A percentile compares a stretch with the other conserved stretches of the same genome.
Conservation (phyloP, 2,113 vertebrate genomes). For the Colistium nudipinnis region DNA sequence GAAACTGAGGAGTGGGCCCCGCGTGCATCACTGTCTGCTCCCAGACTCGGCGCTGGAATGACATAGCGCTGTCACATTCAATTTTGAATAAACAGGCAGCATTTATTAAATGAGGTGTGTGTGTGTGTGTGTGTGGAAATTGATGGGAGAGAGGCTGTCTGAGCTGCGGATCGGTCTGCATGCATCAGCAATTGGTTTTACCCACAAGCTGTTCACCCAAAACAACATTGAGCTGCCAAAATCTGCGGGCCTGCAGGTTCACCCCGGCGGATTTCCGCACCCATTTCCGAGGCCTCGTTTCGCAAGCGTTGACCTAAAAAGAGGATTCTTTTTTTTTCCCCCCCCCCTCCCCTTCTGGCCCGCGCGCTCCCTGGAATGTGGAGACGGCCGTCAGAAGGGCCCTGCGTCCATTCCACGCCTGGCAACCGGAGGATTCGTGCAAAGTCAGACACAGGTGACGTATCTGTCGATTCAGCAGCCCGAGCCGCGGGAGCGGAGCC, state of each 20-base stretch:
- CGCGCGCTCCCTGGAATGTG: background rate
- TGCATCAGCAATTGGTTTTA: constrained; percentile 74
- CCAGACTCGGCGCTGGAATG: constrained; percentile 60
- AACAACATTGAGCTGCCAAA: constrained; percentile 75
- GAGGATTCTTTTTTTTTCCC: background rate
- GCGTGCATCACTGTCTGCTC: constrained; percentile 70
- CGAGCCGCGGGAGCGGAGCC: constrained; percentile 32
- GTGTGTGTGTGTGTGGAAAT: constrained; percentile 66
- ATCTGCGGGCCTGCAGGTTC: constrained; percentile 40
- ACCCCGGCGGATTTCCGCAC: constrained; percentile 33
- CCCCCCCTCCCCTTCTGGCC: background rate
- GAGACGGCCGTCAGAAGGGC: constrained; percentile 12
- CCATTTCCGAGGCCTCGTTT: constrained; percentile 24
- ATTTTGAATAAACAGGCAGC: constrained; percentile 74
- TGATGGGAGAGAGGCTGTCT: constrained; percentile 61
- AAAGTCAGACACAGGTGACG: constrained; percentile 70
- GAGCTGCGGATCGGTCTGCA: constrained; percentile 62
- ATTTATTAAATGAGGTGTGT: constrained; percentile 71
- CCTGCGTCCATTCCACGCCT: background rate
- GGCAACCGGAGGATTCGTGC: background rate
- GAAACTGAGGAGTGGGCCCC: constrained; percentile 73
- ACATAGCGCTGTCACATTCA: constrained; percentile 74
- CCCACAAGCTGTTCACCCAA: constrained; percentile 78
- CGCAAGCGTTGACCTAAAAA: constrained; percentile 25
- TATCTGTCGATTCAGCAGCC: constrained; percentile 73